phyloP scores from a whole-genome alignment of 2,113 vertebrate species.

The Camarhynchus parvulus region DNA sequence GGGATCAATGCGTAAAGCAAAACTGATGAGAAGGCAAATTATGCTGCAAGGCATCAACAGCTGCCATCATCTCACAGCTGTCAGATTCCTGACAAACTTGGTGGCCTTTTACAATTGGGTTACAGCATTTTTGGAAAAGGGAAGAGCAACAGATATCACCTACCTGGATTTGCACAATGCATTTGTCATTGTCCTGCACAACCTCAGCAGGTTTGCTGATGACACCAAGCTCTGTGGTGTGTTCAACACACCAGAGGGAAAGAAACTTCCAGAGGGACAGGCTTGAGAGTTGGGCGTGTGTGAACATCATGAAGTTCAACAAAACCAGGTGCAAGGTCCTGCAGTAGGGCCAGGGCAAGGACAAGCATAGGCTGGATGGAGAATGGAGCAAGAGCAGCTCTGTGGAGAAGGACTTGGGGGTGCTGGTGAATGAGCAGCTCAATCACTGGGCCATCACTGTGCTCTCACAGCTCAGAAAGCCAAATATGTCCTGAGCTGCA shows the following conservation, averaged over 20 bases:
- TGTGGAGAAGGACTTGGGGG: not conserved
- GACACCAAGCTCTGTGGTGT: not conserved
- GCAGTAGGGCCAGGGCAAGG: not conserved
- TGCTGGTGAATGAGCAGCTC: not conserved
- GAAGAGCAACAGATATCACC: not conserved
- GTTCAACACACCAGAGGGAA: not conserved
- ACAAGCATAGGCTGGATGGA: not conserved
- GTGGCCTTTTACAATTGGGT: not conserved
- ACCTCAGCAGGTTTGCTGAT: not conserved
- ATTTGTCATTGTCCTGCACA: not conserved
- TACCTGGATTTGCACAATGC: not conserved
- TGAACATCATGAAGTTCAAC: not conserved
- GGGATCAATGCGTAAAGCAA: not conserved
- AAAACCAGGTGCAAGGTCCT: not conserved
- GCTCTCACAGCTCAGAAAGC: not conserved
- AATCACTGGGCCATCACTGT: not conserved
- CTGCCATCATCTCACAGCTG: not conserved
- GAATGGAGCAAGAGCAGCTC: not conserved
- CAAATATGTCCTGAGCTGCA: not conserved
- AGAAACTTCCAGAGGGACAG: not conserved
- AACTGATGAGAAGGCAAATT: slow-evolving; percentile 35
- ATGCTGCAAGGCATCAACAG: not conserved
- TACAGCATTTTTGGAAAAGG: not conserved
- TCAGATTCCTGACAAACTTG: not conserved
- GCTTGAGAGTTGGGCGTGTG: not conserved